Base-by-base conservation (phyloP, 2,113 vertebrate genomes). In the Orthonyx spaldingii region DNA sequence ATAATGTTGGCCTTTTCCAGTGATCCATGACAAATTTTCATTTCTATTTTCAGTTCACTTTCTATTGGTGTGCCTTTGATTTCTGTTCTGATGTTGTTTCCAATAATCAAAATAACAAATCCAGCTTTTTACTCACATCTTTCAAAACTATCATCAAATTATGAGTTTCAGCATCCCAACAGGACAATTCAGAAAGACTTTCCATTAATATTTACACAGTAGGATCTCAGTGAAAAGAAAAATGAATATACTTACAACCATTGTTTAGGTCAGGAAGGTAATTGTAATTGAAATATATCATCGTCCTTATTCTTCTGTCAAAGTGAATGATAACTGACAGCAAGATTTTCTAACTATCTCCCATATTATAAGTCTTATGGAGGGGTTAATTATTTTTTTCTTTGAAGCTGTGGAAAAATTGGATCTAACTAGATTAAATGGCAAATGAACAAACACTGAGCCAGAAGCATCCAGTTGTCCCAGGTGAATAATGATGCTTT, bases 1-100 rank as follows among this genome's bases (percentile, higher is more conserved):
- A 88, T 89, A 90, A 84, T 5, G 41, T 49, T 75, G 72, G 41
- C 72, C 57, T 88, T 94, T 89, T 64, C 90, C 89, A 95, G 90
- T 92, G 92, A 97, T 84, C 90, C 92, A 28, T 93, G 83, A 89
- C 68, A 94, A 90, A 92, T 92, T 75, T 87, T 82, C 60, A 89
- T 89, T 96, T 86, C 79, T 87, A 26, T 88, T 94, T 87, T 71
- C 88, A 56, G 28, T 56, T 63, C 75, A 44, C 41, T 93, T 93
- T 78, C 60, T 84, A 26, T 56, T 68, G 60, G n/a, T 57, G 12
- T 39, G 26, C 27, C 83, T 95, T 95, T 96, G 63, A 75, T 94
- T 93, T 84, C 50, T 46, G 65, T 89, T 94, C 93, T 92, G 82
- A 90, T 92, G 77, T 68, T 60, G n/a, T 78, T 96, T 80, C 71